Percentiles rank a stretch among this genome's conserved stretches.
phyloP scores from a whole-genome alignment of 1,140 invertebrate species.

The Drosophila bifasciata region DNA sequence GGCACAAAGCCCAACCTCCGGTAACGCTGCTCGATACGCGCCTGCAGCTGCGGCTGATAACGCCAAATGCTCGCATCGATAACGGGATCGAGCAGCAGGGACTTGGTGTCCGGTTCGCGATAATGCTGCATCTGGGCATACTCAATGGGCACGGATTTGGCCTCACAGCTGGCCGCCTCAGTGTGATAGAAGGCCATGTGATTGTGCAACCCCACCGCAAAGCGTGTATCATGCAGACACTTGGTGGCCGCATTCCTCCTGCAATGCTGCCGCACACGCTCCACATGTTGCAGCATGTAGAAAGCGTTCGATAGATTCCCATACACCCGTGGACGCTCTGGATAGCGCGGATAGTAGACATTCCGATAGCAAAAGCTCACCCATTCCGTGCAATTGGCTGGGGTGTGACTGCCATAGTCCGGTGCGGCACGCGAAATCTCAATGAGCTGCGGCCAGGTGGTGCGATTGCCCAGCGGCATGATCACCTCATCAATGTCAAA shows the following conservation, averaged over 20 bases:
- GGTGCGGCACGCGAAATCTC: constrained; percentile 40
- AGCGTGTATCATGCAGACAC: constrained; percentile 64
- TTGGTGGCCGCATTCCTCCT: constrained; percentile 53
- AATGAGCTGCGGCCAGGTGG: constrained; percentile 84
- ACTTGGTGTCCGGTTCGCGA: constrained; percentile 62
- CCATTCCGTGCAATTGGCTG: constrained; percentile 40
- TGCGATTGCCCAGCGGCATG: constrained; percentile 85
- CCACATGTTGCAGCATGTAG: constrained; percentile 78
- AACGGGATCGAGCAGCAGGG: constrained; percentile 56
- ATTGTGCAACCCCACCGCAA: constrained; percentile 60
- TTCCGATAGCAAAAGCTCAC: constrained; percentile 70
- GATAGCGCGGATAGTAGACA: constrained; percentile 62
- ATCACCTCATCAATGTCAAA: constrained; percentile 93
- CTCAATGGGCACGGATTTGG: constrained; percentile 62
- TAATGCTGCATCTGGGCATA: constrained; percentile 71
- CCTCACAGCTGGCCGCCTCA: constrained; percentile 25
- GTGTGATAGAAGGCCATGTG: constrained; percentile 60
- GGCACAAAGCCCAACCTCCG: constrained; percentile 58
- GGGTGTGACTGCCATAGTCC: constrained; percentile 33
- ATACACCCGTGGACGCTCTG: constrained; percentile 54
- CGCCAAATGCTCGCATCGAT: constrained; percentile 70
- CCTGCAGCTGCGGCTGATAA: constrained; percentile 58
- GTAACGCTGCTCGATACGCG: constrained; percentile 43
- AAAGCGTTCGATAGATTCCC: constrained; percentile 60
- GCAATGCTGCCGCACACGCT: constrained; percentile 58